Evolutionary conservation across 2,797 vertebrate species (phyloP), one percentile per base, ranked within the genome.

Genomic region (Pempheris klunzingeri): DNA sequence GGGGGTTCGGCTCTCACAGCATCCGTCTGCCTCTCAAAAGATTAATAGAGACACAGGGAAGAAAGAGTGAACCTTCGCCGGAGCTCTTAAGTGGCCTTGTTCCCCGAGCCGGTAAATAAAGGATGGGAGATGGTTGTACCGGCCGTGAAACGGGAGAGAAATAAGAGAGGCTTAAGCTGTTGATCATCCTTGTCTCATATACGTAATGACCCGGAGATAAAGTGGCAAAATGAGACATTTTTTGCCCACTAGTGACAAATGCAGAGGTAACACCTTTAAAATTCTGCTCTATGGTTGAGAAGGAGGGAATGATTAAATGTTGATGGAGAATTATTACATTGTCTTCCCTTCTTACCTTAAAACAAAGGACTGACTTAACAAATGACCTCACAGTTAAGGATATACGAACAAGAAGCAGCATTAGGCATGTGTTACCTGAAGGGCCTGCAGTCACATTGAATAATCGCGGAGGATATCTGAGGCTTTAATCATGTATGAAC

Each of bases 131-230:
- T 83, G 88, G 77, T 91, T 93, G 94, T 92, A 91, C 92, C 71
- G 55, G 69, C 62, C 66, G 83, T 89, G 92, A 92, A 93, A 94
- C 82, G 71, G 89, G 90, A 78, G 72, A 84, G 87, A 84, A 88
- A 86, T 80, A 71, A 90, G 91, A 75, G 92, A 91, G 86, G 92
- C 91, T 88, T 84, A 89, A 93, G 93, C 92, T 92, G 83, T 94
- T 94, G 93, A 93, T 94, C 95, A 92, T 93, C 87, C 89, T 85
- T 84, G 89, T 83, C 87, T 44, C 77, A 80, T 91, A 92, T 93
- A 92, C 77, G 90, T 96, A 96, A 97, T 95, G 95, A 94, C 94
- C 94, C 91, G 85, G 92, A 95, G 96, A 96, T 95, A 93, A 96
- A 94, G 87, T 90, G 83, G 87, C 93, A 89, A 94, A 92, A 94